Percentiles rank a stretch among this genome's conserved stretches.
These are phyloP conservation scores for Onychostruthus taczanowskii DNA, from an alignment of 2,113 vertebrate species.

Conservation along the genomic window DNA sequence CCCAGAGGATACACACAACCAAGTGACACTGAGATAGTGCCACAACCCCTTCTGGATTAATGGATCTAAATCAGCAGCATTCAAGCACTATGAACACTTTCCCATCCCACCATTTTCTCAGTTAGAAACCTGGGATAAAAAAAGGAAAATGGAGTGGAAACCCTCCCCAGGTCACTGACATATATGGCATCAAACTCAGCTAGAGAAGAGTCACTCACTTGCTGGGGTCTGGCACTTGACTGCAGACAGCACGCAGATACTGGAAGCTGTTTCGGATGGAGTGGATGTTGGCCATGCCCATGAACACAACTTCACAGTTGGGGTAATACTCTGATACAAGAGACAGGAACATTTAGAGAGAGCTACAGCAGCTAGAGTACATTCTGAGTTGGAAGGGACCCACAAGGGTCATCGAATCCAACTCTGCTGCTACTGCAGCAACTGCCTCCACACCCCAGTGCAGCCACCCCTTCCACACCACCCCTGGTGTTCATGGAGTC, in stretches of 20 bases:
- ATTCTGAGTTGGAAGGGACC: not conserved
- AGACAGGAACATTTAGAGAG: not conserved
- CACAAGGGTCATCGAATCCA: not conserved
- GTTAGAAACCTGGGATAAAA: not conserved
- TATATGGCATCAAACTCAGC: not conserved
- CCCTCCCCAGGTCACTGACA: not conserved
- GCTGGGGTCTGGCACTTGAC: conserved; percentile 98
- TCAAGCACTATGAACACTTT: not conserved
- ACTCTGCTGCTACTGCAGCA: not conserved
- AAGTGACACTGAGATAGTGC: not conserved
- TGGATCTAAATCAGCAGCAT: not conserved
- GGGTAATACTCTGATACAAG: conserved; percentile 90
- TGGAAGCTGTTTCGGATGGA: conserved; percentile 98
- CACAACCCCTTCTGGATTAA: not conserved
- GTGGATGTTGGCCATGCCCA: conserved; percentile 99
- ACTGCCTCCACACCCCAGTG: accelerated
- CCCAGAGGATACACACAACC: not conserved
- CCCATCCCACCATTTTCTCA: not conserved
- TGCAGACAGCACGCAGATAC: conserved; percentile 92
- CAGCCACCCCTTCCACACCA: not conserved
- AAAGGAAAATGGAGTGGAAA: not conserved
- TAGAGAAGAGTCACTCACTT: conserved; percentile 80
- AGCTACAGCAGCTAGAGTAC: not conserved
- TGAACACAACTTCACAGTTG: conserved; percentile 97
- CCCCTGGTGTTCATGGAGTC: not conserved